phyloP scores from a whole-genome alignment of 2,888 invertebrate genomes.

The Machimus atricapillus region DNA sequence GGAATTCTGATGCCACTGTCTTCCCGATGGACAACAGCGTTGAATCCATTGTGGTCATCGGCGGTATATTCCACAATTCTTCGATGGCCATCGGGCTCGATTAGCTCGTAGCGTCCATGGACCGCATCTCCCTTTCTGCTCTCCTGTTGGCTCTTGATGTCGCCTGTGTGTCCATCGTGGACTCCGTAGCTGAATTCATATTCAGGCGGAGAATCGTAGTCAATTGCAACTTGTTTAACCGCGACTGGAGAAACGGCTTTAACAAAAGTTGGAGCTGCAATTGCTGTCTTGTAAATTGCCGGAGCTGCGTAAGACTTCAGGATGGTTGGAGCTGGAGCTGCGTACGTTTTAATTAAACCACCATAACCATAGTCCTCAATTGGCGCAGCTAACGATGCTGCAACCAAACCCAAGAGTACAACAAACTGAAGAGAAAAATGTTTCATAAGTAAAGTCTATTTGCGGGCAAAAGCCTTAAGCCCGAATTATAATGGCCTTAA shows the following conservation, averaged over 20 bases:
- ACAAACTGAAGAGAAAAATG: neutral
- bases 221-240: slow-evolving; percentile 39
- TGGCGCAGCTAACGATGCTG: neutral
- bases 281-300: slow-evolving; percentile 52
- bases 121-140: slow-evolving; percentile 65
- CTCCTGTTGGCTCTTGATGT: slow-evolving; percentile 63
- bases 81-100: slow-evolving; percentile 66
- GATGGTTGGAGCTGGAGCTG: neutral
- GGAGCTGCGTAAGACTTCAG: neutral
- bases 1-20: slow-evolving; percentile 33
- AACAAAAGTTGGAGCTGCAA: slow-evolving; percentile 46
- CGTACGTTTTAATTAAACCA: neutral
- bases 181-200: slow-evolving; percentile 65
- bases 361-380: slow-evolving; percentile 1
- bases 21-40: slow-evolving; percentile 66
- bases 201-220: slow-evolving; percentile 61
- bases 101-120: slow-evolving; percentile 65
- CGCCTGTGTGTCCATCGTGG: slow-evolving; percentile 65
- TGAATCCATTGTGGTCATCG: slow-evolving; percentile 66
- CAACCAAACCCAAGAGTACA: neutral
- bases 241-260: slow-evolving; percentile 41
- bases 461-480: neutral
- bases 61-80: slow-evolving; percentile 67
- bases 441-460: neutral
- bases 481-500: no score